Evolutionary conservation across 2,888 invertebrate genomes (phyloP).

Genomic region (Drosophila cognata): DNA sequence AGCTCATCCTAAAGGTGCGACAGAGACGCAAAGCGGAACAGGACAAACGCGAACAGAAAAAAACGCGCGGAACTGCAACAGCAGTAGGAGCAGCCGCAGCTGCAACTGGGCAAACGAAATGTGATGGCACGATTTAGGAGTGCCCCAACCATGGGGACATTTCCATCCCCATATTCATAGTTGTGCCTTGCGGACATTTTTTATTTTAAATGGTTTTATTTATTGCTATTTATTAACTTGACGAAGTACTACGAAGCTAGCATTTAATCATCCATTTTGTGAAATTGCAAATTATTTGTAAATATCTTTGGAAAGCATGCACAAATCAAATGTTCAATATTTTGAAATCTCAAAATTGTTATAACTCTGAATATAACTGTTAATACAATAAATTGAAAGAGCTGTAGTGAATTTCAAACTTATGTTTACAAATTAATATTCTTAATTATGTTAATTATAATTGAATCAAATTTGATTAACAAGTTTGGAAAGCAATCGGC

Average conservation of each 20-base stretch:
- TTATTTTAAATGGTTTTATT: not conserved
- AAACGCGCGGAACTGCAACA: not conserved
- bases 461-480: not conserved
- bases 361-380: not conserved
- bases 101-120: not conserved
- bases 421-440: not conserved
- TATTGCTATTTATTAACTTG: not conserved
- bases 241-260: not conserved
- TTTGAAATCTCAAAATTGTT: not conserved
- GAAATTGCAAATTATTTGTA: not conserved
- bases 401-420: not conserved
- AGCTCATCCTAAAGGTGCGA: not conserved
- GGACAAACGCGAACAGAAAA: not conserved
- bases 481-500: not conserved
- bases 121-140: not conserved
- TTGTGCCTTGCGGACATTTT: not conserved
- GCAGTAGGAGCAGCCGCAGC: not conserved
- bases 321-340: not conserved
- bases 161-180: not conserved
- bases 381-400: not conserved
- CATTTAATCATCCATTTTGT: not conserved
- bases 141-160: not conserved
- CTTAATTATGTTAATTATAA: not conserved
- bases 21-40: not conserved
- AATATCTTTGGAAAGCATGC: not conserved